Percentiles rank a stretch among this genome's conserved stretches.
Conservation (phyloP, 2,797 vertebrate species). For the Enteromius paludinosus region DNA sequence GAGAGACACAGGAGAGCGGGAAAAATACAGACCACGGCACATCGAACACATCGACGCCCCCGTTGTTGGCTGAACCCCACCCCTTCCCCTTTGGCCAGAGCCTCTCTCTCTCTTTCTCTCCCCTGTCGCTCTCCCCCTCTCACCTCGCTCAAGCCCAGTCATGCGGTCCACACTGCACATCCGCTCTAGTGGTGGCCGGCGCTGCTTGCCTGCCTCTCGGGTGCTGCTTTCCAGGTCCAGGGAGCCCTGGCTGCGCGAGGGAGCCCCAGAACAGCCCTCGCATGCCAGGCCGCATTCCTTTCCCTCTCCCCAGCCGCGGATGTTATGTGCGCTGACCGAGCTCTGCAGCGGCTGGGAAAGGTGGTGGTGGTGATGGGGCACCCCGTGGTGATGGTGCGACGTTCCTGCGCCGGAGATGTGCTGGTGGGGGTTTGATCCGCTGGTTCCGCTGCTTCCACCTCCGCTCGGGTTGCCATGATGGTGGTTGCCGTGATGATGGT, state of each 20-base stretch:
- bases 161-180: slow-evolving; percentile 92
- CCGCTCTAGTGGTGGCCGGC: slow-evolving; percentile 89
- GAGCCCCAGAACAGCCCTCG: slow-evolving; percentile 69
- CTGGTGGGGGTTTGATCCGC: slow-evolving; percentile 52
- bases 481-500: slow-evolving; percentile 66
- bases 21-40: slow-evolving; percentile 76
- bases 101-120: slow-evolving; percentile 72
- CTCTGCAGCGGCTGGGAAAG: slow-evolving; percentile 81
- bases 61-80: slow-evolving; percentile 19
- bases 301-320: slow-evolving; percentile 82
- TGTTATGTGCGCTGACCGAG: slow-evolving; percentile 84
- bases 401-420: slow-evolving; percentile 51
- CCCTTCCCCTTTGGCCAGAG: slow-evolving; percentile 32
- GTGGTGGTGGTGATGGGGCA: slow-evolving; percentile 77
- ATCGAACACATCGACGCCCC: slow-evolving; percentile 70
- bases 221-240: slow-evolving; percentile 87
- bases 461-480: slow-evolving; percentile 68
- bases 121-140: slow-evolving; percentile 67
- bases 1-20: slow-evolving; percentile 68
- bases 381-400: slow-evolving; percentile 71
- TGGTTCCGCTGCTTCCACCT: slow-evolving; percentile 51
- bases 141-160: slow-evolving; percentile 87
- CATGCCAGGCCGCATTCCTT: slow-evolving; percentile 82
- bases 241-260: slow-evolving; percentile 83
- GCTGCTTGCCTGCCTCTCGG: slow-evolving; percentile 82